A percentile compares a stretch with the other conserved stretches of the same genome.
Evolutionary conservation across 2,888 invertebrate genomes (phyloP).

Genomic region (Tenthredo scrophulariae): DNA sequence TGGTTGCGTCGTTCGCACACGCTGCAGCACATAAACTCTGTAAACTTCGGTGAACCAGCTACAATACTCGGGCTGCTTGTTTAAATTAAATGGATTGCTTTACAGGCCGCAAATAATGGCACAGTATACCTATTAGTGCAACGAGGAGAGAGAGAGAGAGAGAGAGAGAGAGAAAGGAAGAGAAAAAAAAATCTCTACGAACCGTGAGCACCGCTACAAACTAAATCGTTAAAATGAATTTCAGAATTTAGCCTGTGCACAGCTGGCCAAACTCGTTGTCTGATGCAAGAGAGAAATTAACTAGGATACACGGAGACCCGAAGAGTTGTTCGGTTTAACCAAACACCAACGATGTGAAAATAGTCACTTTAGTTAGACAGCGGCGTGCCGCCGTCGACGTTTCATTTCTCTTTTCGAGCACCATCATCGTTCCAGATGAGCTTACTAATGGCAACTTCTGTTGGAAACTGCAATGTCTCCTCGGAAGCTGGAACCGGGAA

Average conservation of each 20-base stretch:
- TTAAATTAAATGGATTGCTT: constrained; percentile 70
- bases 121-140: constrained; percentile 33
- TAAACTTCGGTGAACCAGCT: constrained; percentile 61
- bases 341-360: constrained; percentile 42
- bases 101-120: constrained; percentile 60
- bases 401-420: constrained; percentile 36
- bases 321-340: constrained; percentile 34
- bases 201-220: not conserved
- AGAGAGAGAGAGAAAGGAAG: not conserved
- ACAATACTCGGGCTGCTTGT: constrained; percentile 60
- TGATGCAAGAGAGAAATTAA: constrained; percentile 26
- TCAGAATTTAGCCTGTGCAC: constrained; percentile 15
- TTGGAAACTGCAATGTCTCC: constrained; percentile 43
- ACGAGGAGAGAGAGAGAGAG: not conserved
- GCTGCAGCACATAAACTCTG: constrained; percentile 32
- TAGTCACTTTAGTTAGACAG: constrained; percentile 30
- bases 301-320: not conserved
- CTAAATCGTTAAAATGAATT: constrained; percentile 38
- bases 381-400: constrained; percentile 10
- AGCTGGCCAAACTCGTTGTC: constrained; percentile 1
- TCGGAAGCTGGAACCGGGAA: not conserved
- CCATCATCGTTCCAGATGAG: constrained; percentile 43
- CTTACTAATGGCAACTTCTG: constrained; percentile 46
- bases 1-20: constrained; percentile 24
- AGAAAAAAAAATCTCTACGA: constrained; percentile 12